Evolutionary conservation across 2,888 invertebrate species (phyloP), one percentile per base, ranked within the genome.

Genomic region (Tanypteryx hageni): DNA sequence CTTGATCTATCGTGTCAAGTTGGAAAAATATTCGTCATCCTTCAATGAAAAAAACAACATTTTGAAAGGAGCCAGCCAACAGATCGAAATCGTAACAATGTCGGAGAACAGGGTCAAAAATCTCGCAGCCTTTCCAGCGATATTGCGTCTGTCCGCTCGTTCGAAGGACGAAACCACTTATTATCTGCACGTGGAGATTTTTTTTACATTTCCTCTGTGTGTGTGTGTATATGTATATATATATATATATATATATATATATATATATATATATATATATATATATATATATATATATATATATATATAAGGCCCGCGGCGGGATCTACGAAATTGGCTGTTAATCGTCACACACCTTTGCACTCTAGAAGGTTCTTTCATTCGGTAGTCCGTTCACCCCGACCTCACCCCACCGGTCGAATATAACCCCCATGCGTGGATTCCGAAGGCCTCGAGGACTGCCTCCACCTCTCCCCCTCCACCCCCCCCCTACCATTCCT

Each of bases 321-420:
- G 76, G 11, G 9, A 76, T 27, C 22, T 1, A 13, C 22, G 76
- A 27, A n/a, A 76, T 76, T 76, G 27, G 76, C 11, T 1, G 2
- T 22, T 68, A 68, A n/a, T 22, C 68, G 68, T 68, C 76, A 22
- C 76, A 0, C 76, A 16, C 27, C 27, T 76, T 76, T 76, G 13
- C 27, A 13, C n/a, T 14, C 8, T 16, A 61, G 89, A 89, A 89
- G 89, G 89, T 64, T 57, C 83, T 9, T 56, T 82, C 11, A n/a
- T 83, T 83, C 64, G 8, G 18, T 16, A 56, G 89, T 89, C 44
- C 89, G 89, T 89, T 89, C 89, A 89, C 89, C 89, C 64, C 89
- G 8, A 18, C 27, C 64, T 14, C 22, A 18, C 59, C 14, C 86
- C 86, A 31, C 31, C 64, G 64, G 57, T 13, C 4, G 2, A 31